Conservation (phyloP, 2,888 invertebrate species). For the Drosophila prolongata region DNA sequence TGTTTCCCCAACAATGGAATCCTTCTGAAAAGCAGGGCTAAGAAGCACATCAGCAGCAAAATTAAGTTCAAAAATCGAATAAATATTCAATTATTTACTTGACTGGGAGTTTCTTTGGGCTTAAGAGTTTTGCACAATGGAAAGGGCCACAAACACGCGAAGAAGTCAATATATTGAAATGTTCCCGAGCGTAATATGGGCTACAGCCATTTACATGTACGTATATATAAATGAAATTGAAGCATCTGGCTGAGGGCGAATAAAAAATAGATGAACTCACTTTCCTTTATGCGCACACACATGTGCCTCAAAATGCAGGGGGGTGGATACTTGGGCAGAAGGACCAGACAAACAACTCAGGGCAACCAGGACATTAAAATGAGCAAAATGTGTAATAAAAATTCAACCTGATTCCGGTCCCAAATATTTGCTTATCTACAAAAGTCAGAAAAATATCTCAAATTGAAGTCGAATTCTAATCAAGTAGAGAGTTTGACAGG, state of each 20-base stretch:
- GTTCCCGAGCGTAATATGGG: slow-evolving; percentile 31
- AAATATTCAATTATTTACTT: slow-evolving; percentile 63
- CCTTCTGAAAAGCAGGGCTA: slow-evolving; percentile 3
- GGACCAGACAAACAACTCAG: slow-evolving; percentile 51
- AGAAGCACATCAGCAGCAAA: slow-evolving; percentile 10
- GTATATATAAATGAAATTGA: slow-evolving; percentile 28
- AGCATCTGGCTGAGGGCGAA: slow-evolving; percentile 43
- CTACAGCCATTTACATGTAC: slow-evolving; percentile 22
- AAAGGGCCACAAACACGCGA: slow-evolving; percentile 16
- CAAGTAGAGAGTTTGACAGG: slow-evolving; percentile 7
- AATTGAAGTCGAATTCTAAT: slow-evolving; percentile 44
- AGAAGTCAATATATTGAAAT: slow-evolving; percentile 38
- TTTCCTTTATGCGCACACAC: slow-evolving; percentile 31
- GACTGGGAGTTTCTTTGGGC: slow-evolving; percentile 14
- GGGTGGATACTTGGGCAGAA: background rate
- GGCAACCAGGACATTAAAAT: slow-evolving; percentile 61
- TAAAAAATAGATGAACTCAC: slow-evolving; percentile 66
- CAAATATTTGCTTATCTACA: slow-evolving; percentile 41
- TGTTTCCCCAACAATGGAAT: slow-evolving; percentile 24
- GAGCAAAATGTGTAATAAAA: slow-evolving; percentile 63
- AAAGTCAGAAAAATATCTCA: slow-evolving; percentile 33
- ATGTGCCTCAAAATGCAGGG: slow-evolving; percentile 15
- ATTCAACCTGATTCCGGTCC: slow-evolving; percentile 36
- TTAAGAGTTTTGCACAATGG: slow-evolving; percentile 43
- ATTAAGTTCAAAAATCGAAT: slow-evolving; percentile 51